These are phyloP conservation scores for Oreotrochilus melanogaster DNA, from an alignment of 2,113 vertebrate species.

Conservation along the genomic window DNA sequence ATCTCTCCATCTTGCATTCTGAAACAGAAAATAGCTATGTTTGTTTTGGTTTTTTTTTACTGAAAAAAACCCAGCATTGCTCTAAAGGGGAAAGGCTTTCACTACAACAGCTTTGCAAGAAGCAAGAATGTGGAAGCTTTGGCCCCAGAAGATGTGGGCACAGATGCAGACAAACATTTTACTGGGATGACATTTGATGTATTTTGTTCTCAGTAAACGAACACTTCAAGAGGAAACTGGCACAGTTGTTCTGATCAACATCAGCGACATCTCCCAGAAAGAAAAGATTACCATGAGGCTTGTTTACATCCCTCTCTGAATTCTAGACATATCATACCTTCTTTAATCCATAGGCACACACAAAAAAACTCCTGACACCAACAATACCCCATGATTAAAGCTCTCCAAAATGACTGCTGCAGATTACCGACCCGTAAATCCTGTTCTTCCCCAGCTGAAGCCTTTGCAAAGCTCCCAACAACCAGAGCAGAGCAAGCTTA, in stretches of 20 bases:
- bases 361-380: constrained; percentile 25
- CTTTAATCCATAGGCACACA: constrained; percentile 4
- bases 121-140: constrained; percentile 38
- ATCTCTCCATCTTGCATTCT: constrained; percentile 8
- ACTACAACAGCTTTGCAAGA: constrained; percentile 14
- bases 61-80: neutral
- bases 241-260: neutral
- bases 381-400: constrained; percentile 1
- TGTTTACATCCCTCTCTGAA: neutral
- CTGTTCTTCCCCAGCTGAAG: neutral
- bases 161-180: neutral
- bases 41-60: neutral
- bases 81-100: constrained; percentile 13
- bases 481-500: neutral
- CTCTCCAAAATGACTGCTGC: neutral
- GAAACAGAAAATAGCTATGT: constrained; percentile 4
- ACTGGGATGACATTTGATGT: neutral
- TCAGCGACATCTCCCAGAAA: neutral
- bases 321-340: neutral
- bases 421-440: constrained; percentile 13
- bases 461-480: neutral
- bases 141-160: constrained; percentile 38
- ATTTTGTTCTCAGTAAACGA: neutral
- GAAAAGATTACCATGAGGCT: neutral
- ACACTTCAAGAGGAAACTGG: neutral